Percentiles rank a stretch among this genome's conserved stretches.
Evolutionary conservation across 2,888 invertebrate genomes (phyloP).

Genomic region (Anagyrus pseudococci): DNA sequence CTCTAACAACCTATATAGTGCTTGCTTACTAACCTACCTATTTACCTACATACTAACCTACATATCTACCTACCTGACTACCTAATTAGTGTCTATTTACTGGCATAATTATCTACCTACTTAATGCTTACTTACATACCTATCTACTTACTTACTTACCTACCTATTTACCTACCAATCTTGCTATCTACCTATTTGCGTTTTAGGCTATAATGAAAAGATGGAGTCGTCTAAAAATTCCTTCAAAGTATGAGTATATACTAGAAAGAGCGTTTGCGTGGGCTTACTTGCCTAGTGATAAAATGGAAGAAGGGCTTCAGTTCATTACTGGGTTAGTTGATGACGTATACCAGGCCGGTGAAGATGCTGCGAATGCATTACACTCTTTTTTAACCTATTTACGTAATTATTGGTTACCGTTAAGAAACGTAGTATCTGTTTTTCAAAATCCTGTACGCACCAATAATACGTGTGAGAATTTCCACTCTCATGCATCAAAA

Average conservation of each 20-base stretch:
- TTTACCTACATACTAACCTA: background rate
- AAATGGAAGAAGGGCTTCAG: background rate
- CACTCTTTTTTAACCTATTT: background rate
- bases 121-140: background rate
- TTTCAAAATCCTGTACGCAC: background rate
- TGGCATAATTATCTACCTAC: background rate
- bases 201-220: background rate
- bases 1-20: too few species aligned
- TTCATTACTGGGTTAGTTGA: background rate
- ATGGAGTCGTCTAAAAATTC: background rate
- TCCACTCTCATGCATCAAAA: background rate
- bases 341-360: background rate
- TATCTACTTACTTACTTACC: background rate
- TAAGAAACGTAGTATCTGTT: background rate
- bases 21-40: too few species aligned
- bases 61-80: background rate
- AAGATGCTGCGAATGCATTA: background rate
- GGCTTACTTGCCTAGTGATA: background rate
- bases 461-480: background rate
- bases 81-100: too few species aligned
- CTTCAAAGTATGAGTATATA: background rate
- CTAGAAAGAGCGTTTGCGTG: slow-evolving; percentile 1
- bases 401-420: background rate
- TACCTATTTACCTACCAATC: background rate
- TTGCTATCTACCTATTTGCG: background rate